Base-by-base conservation (phyloP, 1,140 invertebrate genomes). In the Neuroterus valhalla region DNA sequence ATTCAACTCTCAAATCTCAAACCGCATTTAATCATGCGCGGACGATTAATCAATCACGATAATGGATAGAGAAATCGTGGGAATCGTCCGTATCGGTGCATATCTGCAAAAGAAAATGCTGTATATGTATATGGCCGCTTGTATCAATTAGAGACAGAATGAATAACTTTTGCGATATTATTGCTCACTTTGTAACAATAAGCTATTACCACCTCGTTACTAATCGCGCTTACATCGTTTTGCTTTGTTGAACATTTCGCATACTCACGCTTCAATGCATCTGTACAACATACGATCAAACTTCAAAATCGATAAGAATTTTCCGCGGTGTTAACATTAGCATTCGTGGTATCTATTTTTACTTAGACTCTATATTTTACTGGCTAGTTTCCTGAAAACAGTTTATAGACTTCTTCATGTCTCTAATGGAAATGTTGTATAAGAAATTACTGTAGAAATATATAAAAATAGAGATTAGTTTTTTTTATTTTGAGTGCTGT, bases 31-130 rank as follows among this genome's bases (percentile, higher is more conserved):
- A 77, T 79, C 72, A 77, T 79, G 78, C 73, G 44, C 21, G 31
- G 62, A 75, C 78, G 80, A 83, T 83, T 83, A 83, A 83, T 83
- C 82, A 80, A 82, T 84, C 78, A 76, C 68, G 72, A 74, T 78
- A 84, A 82, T 82, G 79, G 76, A 82, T 80, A 76, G 82, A 84
- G 78, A 84, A 84, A 84, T 84, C 82, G 82, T 84, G 80, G 82
- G 80, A 82, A 84, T 84, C 74, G 78, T 73, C 68, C 46, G 52
- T 77, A 72, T 62, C 23, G 14, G 23, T 31, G 55, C 26, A 62
- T 62, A 62, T 62, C 26, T 62, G 55, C n/a, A 43, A 17, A 68
- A 21, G 23, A 19, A 50, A 50, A 50, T 1, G 11, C 6, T 50
- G 0, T 50, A 50, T 50, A n/a, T 66, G 21, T 43, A 21, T 42